Conservation (phyloP, 2,797 vertebrate genomes). For the Myotis pilosus region DNA sequence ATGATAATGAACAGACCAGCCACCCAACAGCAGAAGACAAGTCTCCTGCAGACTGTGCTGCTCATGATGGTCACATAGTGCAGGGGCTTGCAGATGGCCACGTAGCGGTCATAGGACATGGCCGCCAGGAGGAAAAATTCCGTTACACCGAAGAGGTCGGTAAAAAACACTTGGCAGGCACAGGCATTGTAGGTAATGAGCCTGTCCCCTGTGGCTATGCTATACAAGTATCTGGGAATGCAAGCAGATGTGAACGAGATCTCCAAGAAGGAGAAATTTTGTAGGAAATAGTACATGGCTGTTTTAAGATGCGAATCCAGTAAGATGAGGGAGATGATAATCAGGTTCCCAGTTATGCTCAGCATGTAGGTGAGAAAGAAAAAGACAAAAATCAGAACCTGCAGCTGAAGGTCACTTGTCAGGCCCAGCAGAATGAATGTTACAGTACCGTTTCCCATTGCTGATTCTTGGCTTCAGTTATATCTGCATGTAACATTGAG, state of each 20-base stretch:
- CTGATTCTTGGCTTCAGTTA: neutral
- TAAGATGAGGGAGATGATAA: slow-evolving; percentile 59
- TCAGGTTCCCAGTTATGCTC: slow-evolving; percentile 70
- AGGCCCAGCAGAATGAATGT: slow-evolving; percentile 77
- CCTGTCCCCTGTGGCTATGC: neutral
- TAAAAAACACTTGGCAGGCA: neutral
- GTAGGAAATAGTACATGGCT: slow-evolving; percentile 70
- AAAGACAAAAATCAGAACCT: slow-evolving; percentile 62
- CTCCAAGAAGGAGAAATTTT: slow-evolving; percentile 62
- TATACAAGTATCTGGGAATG: slow-evolving; percentile 44
- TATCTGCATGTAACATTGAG: slow-evolving; percentile 1
- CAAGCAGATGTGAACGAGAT: slow-evolving; percentile 33
- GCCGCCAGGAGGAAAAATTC: slow-evolving; percentile 50
- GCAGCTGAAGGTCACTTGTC: slow-evolving; percentile 31
- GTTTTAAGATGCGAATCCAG: slow-evolving; percentile 59
- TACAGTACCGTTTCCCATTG: slow-evolving; percentile 69
- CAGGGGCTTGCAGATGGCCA: slow-evolving; percentile 62
- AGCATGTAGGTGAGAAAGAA: slow-evolving; percentile 68
- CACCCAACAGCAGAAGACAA: slow-evolving; percentile 48
- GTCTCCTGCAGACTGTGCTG: neutral
- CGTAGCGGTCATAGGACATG: slow-evolving; percentile 53
- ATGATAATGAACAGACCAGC: slow-evolving; percentile 10
- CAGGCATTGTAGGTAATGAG: slow-evolving; percentile 43
- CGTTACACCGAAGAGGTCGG: neutral
- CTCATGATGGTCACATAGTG: slow-evolving; percentile 57